phyloP scores from a whole-genome alignment of 2,113 vertebrate genomes.

The Chrysochloris asiatica region DNA sequence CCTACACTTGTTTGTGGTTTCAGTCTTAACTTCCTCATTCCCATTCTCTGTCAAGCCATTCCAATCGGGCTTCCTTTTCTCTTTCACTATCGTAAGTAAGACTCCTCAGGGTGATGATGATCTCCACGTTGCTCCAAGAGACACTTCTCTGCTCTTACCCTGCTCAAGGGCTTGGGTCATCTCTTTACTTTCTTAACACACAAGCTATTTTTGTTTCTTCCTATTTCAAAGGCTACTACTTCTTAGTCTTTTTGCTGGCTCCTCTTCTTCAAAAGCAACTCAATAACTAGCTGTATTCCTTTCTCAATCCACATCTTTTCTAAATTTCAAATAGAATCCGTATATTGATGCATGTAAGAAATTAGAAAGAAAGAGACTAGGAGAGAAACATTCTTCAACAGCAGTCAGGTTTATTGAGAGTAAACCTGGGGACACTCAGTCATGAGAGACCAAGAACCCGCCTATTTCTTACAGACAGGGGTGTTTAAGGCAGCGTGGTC shows the following conservation, averaged over 20 bases:
- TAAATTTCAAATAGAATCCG: not conserved
- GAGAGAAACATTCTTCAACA: no score
- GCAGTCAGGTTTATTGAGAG: no score
- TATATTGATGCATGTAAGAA: no score
- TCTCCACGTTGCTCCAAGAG: not conserved
- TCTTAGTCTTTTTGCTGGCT: not conserved
- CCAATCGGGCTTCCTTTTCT: not conserved
- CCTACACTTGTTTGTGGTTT: not conserved
- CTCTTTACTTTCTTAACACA: not conserved
- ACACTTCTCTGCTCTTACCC: not conserved
- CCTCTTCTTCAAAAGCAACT: not conserved
- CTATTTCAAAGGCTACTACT: not conserved
- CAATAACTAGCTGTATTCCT: not conserved
- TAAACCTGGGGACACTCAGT: no score
- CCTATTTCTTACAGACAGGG: no score
- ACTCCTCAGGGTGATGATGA: not conserved
- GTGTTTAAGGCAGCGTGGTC: no score
- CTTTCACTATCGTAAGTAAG: not conserved
- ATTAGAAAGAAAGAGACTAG: no score
- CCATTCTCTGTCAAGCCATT: not conserved
- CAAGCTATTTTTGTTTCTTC: not conserved
- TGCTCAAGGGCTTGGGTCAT: not conserved
- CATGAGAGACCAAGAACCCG: no score
- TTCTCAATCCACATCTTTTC: not conserved
- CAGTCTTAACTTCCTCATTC: not conserved